phyloP scores from a whole-genome alignment of 1,140 invertebrate species.

The Fopius arisanus region DNA sequence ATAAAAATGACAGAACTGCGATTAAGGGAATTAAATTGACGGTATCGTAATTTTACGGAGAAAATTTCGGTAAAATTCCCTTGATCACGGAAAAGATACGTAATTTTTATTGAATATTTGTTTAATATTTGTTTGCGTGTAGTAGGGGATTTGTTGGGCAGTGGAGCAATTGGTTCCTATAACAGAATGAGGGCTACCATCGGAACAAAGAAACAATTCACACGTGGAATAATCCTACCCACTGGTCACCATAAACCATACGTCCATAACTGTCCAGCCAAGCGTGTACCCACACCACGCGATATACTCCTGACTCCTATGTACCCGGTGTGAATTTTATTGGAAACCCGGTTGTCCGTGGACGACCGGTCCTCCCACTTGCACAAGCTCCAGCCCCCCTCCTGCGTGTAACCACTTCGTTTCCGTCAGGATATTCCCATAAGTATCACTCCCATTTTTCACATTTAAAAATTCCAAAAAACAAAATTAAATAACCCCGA shows the following conservation, averaged over 20 bases:
- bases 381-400: not conserved
- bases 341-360: constrained; percentile 25
- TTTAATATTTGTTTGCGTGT: too few relatives aligned
- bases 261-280: not conserved
- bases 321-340: constrained; percentile 20
- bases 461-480: not conserved
- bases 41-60: too few relatives aligned
- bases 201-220: constrained; percentile 7
- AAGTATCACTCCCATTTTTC: constrained; percentile 18
- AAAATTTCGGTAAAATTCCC: too few relatives aligned
- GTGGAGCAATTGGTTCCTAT: not conserved
- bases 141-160: too few relatives aligned
- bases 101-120: too few relatives aligned
- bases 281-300: constrained; percentile 3
- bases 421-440: constrained; percentile 27
- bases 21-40: too few relatives aligned
- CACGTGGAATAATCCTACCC: not conserved
- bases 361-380: constrained; percentile 46
- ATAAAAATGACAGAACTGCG: too few relatives aligned
- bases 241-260: not conserved
- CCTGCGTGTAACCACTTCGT: constrained; percentile 12
- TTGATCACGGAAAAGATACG: too few relatives aligned
- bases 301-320: constrained; percentile 5
- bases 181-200: not conserved
- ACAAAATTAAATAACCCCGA: too few relatives aligned